These are phyloP conservation scores for Drosophila mojavensis DNA, from an alignment of 1,140 invertebrate genomes.

Conservation along the genomic window DNA sequence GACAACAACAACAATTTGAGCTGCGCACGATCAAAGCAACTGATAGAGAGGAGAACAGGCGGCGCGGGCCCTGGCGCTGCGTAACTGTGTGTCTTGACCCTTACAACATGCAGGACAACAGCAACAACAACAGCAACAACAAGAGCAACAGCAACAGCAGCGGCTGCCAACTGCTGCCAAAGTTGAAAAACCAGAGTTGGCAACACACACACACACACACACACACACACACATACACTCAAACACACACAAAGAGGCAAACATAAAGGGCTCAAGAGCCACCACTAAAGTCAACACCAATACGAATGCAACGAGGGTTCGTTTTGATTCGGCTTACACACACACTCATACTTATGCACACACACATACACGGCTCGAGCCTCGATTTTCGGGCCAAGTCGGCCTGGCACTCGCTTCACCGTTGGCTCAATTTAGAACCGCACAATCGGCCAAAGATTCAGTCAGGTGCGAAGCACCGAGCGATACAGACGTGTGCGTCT, in stretches of 20 bases:
- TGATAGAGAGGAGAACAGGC: constrained; percentile 46
- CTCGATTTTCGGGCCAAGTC: constrained; percentile 68
- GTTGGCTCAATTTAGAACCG: constrained; percentile 81
- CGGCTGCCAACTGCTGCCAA: constrained; percentile 78
- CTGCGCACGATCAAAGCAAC: constrained; percentile 65
- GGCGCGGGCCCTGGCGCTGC: constrained; percentile 34
- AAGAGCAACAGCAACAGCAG: constrained; percentile 52
- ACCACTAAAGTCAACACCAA: constrained; percentile 58
- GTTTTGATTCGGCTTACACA: constrained; percentile 75
- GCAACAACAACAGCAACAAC: constrained; percentile 24
- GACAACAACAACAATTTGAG: constrained; percentile 41
- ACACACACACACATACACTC: constrained; percentile 21
- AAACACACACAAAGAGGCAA: background rate
- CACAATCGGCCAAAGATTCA: constrained; percentile 81
- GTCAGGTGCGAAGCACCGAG: constrained; percentile 84
- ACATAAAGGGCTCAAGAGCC: constrained; percentile 47
- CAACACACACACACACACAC: constrained; percentile 47
- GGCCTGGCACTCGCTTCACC: constrained; percentile 65
- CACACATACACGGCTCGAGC: constrained; percentile 35
- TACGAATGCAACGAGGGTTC: constrained; percentile 58
- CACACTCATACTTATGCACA: no score
- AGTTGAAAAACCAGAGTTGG: constrained; percentile 82
- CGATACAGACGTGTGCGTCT: constrained; percentile 82
- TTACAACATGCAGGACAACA: constrained; percentile 73
- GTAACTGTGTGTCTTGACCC: constrained; percentile 80